Evolutionary conservation across 53 echinoderm and acorn worm genomes (phyloP).

Genomic region (Crossaster papposus): DNA sequence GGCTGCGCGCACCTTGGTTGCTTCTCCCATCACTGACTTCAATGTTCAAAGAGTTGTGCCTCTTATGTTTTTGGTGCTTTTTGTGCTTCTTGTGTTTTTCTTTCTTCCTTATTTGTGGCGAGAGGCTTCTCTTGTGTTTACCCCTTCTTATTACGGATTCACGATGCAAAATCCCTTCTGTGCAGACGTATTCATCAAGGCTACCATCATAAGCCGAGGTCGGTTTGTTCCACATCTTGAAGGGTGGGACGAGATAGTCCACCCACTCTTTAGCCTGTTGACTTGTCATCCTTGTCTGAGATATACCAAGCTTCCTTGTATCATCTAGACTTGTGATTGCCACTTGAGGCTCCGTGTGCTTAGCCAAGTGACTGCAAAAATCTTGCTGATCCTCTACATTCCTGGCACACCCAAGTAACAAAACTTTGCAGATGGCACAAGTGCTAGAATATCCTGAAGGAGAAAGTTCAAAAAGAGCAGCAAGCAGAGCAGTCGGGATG

Average conservation of each 20-base stretch:
- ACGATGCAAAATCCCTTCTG: slow-evolving; percentile 60
- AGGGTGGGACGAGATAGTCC: slow-evolving; percentile 90
- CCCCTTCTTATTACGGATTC: slow-evolving; percentile 58
- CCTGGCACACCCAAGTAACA: slow-evolving; percentile 44
- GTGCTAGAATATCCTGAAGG: slow-evolving; percentile 35
- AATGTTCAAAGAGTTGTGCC: slow-evolving; percentile 41
- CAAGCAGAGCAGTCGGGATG: slow-evolving; percentile 55
- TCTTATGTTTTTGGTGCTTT: slow-evolving; percentile 58
- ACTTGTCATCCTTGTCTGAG: slow-evolving; percentile 57
- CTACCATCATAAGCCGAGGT: slow-evolving; percentile 68
- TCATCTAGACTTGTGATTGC: slow-evolving; percentile 50
- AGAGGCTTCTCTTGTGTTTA: slow-evolving; percentile 33
- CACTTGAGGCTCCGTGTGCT: slow-evolving; percentile 66
- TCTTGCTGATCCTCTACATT: slow-evolving; percentile 35
- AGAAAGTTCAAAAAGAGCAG: slow-evolving; percentile 50
- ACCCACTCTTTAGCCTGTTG: slow-evolving; percentile 81
- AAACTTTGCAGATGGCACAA: slow-evolving; percentile 46
- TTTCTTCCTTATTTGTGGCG: neutral
- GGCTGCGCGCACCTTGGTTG: neutral
- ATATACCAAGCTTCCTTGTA: slow-evolving; percentile 36
- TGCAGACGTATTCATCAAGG: slow-evolving; percentile 65
- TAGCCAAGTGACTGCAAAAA: slow-evolving; percentile 39
- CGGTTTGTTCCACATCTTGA: slow-evolving; percentile 78
- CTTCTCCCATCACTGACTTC: slow-evolving; percentile 15
- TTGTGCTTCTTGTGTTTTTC: slow-evolving; percentile 67